These are phyloP conservation scores for Notothenia rossii DNA, from an alignment of 2,113 vertebrate species.

Conservation along the genomic window DNA sequence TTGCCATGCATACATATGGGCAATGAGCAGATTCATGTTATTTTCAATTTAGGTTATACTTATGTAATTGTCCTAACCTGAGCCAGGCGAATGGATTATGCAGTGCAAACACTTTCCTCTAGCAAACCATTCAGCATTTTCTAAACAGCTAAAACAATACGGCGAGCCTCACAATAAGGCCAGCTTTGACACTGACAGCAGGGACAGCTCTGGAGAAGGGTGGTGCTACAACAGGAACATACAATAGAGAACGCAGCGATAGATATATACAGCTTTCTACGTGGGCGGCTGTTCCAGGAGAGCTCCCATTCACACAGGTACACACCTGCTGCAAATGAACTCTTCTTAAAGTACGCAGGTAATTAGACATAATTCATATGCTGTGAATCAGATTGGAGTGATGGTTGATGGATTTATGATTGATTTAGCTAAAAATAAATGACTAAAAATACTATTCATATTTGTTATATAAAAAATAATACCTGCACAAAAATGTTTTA, in stretches of 20 bases:
- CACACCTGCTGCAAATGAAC: conserved; percentile 57
- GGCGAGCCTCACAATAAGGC: conserved; percentile 64
- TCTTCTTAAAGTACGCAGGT: conserved; percentile 58
- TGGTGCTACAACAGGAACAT: conserved; percentile 48
- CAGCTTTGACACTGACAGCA: conserved; percentile 62
- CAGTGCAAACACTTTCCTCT: conserved; percentile 77
- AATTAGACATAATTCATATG: not conserved
- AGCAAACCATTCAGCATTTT: conserved; percentile 83
- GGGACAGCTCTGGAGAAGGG: conserved; percentile 70
- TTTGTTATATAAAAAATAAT: not conserved
- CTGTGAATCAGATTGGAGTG: not conserved
- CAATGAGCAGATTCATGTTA: not conserved
- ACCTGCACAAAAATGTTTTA: not conserved
- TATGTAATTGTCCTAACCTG: conserved; percentile 41
- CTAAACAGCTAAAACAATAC: conserved; percentile 78
- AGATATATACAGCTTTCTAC: conserved; percentile 59
- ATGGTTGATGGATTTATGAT: not conserved
- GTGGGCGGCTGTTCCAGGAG: conserved; percentile 44
- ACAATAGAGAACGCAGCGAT: conserved; percentile 66
- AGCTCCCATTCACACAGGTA: conserved; percentile 30
- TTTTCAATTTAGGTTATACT: conserved; percentile 26
- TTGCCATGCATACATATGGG: not conserved
- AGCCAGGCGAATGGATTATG: conserved; percentile 64
- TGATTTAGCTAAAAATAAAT: not conserved
- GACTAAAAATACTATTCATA: too few relatives aligned